Percentiles rank a stretch among this genome's conserved stretches.
Evolutionary conservation across 2,888 invertebrate genomes (phyloP).

Genomic region (Meloe dianella): DNA sequence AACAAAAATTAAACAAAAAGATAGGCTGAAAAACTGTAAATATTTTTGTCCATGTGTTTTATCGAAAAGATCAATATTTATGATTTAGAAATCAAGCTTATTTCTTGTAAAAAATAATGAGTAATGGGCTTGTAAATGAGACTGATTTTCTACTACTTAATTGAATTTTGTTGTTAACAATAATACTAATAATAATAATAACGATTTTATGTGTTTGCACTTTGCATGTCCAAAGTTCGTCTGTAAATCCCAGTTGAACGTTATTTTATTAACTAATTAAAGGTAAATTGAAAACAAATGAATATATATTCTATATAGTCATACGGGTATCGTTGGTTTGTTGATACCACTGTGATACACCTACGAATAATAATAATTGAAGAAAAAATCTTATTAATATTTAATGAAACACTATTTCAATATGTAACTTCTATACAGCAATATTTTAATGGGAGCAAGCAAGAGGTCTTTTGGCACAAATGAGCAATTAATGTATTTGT

Average conservation of each 20-base stretch:
- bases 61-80: slow-evolving; percentile 21
- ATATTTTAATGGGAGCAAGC: slow-evolving; percentile 50
- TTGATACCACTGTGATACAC: slow-evolving; percentile 49
- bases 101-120: slow-evolving; percentile 20
- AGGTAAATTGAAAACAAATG: not conserved
- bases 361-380: slow-evolving; percentile 25
- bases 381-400: slow-evolving; percentile 20
- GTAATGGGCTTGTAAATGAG: slow-evolving; percentile 52
- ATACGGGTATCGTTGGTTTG: slow-evolving; percentile 38
- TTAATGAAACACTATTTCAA: slow-evolving; percentile 29
- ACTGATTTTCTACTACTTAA: slow-evolving; percentile 54
- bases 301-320: slow-evolving; percentile 16
- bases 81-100: slow-evolving; percentile 24
- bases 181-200: slow-evolving; percentile 14
- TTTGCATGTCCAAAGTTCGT: slow-evolving; percentile 25
- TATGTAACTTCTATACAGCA: slow-evolving; percentile 46
- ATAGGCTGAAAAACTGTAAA: slow-evolving; percentile 16
- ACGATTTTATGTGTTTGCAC: slow-evolving; percentile 24
- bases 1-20: not conserved
- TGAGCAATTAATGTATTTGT: slow-evolving; percentile 44
- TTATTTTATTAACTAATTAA: slow-evolving; percentile 16
- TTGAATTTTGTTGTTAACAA: slow-evolving; percentile 39
- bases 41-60: slow-evolving; percentile 22
- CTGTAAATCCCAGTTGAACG: slow-evolving; percentile 24
- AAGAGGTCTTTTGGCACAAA: slow-evolving; percentile 47